Evolutionary conservation across 2,113 vertebrate species (phyloP).

Genomic region (Sula dactylatra): DNA sequence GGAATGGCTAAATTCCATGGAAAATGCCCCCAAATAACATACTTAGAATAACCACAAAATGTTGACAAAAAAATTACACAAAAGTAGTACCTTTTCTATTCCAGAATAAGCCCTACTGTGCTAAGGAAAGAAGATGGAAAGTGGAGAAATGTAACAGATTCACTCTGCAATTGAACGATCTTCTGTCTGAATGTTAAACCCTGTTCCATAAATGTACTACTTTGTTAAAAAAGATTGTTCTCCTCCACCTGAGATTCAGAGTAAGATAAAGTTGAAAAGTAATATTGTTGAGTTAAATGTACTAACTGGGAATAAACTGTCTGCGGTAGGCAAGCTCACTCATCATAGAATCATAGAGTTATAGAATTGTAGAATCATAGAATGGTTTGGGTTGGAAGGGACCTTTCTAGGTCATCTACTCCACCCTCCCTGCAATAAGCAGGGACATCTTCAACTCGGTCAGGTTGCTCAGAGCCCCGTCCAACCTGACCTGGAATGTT

Average conservation of each 20-base stretch:
- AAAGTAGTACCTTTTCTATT: not conserved
- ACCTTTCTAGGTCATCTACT: no score
- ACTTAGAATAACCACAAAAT: conserved; percentile 17
- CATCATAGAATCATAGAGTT: no score
- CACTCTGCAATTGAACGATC: not conserved
- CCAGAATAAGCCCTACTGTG: not conserved
- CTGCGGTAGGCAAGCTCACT: not conserved
- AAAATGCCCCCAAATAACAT: conserved; percentile 32
- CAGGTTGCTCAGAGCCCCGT: no score
- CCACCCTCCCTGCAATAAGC: no score
- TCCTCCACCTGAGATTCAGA: not conserved
- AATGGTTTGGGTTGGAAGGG: no score
- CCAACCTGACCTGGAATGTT: no score
- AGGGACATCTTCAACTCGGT: no score
- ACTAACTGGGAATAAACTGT: not conserved
- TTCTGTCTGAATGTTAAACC: not conserved
- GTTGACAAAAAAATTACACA: not conserved
- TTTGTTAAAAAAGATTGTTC: not conserved
- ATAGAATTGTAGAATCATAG: no score
- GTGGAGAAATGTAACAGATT: not conserved
- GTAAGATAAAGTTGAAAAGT: not conserved
- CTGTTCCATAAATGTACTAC: not conserved
- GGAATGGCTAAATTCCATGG: conserved; percentile 13
- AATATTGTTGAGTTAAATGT: not conserved
- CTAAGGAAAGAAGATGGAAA: not conserved